Evolutionary conservation across 2,113 vertebrate genomes (phyloP).

Genomic region (Rhea americana): DNA sequence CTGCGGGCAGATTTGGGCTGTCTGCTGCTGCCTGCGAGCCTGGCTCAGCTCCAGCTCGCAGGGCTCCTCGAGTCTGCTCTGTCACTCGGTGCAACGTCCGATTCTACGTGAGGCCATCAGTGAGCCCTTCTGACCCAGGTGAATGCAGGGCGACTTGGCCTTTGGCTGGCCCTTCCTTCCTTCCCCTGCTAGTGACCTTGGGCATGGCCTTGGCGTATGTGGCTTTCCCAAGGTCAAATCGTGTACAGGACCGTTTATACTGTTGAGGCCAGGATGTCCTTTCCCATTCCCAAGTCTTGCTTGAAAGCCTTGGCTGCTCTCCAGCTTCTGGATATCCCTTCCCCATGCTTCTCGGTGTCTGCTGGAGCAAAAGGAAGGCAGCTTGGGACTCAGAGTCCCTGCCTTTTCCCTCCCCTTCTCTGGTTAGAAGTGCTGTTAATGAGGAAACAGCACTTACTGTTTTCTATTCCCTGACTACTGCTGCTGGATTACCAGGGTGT

Average conservation of each 20-base stretch:
- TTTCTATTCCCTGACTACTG: not conserved
- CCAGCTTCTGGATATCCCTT: not conserved
- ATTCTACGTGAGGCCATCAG: no score
- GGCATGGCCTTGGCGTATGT: not conserved
- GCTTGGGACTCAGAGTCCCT: not conserved
- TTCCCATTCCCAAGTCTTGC: not conserved
- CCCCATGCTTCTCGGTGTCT: not conserved
- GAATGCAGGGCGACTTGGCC: no score
- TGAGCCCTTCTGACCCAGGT: no score
- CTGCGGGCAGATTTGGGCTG: no score
- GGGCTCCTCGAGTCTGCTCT: no score
- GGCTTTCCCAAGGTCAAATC: not conserved
- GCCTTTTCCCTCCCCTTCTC: not conserved
- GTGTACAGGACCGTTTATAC: not conserved
- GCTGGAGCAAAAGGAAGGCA: not conserved
- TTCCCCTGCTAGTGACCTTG: not conserved
- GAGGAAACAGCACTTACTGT: not conserved
- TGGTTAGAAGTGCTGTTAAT: not conserved
- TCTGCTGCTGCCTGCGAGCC: no score
- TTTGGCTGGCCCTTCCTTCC: no score
- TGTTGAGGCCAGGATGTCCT: not conserved
- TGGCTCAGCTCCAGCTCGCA: no score
- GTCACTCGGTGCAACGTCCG: no score
- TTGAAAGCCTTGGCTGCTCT: not conserved
- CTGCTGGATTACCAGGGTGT: not conserved